Evolutionary conservation across 2,113 vertebrate species (phyloP), one percentile per base, ranked within the genome.

Genomic region (Crypturellus undulatus): DNA sequence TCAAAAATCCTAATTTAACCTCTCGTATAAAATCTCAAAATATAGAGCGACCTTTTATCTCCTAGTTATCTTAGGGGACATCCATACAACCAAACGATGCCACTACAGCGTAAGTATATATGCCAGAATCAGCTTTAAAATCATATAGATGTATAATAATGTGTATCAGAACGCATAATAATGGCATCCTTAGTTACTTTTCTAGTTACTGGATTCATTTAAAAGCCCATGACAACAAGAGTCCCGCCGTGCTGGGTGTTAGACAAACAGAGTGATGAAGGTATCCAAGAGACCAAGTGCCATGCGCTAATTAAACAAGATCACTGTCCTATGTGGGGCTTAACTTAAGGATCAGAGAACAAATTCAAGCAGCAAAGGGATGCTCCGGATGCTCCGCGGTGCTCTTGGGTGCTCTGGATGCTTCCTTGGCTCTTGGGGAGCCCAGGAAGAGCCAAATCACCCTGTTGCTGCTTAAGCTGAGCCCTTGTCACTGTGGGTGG

Each of bases 251-350:
- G 62, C 82, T 51, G 65, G 79, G n/a, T 0, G 1, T 88, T 84
- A 32, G 12, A 60, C 86, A 90, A 54, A 89, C 83, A 30, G 43
- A 24, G 32, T 1, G 26, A 76, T 19, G 18, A 76, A 63, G 40
- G 91, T 65, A 72, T 62, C 80, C 89, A 71, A 30, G 94, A 81
- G 90, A 92, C 21, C 32, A 60, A 63, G 9, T 7, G 87, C 60
- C 51, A 83, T 11, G 68, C 10, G 45, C 5, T 72, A 42, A 91
- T 83, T 63, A 73, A 84, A 65, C 70, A 90, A 90, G 36, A 7
- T 6, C 25, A 40, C 5, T 14, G 7, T 38, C 42, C 17, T 6
- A 9, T 6, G 30, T 10, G 14, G 14, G 8, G 56, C 25, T 25
- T 0, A 4, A 47, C 62, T 58, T 10, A 34, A 52, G 16, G 47